Evolutionary conservation across 1,140 invertebrate species (phyloP).

Genomic region (Solenopsis fugax): DNA sequence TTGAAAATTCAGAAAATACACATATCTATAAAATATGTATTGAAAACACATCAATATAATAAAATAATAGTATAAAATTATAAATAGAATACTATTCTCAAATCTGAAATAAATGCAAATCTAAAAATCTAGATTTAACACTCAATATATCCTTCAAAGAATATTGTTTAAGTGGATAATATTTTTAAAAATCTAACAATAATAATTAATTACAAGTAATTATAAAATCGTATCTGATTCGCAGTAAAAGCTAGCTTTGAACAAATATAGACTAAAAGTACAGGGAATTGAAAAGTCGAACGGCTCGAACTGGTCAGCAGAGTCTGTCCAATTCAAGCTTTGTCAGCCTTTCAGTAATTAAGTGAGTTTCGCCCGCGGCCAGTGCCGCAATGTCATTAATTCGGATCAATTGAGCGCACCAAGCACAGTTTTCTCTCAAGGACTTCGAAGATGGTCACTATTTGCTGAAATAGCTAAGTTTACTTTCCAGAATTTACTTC

Average conservation of each 20-base stretch:
- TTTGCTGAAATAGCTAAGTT: constrained; percentile 39
- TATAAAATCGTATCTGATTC: constrained; percentile 6
- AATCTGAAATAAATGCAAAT: not conserved
- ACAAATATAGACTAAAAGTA: constrained; percentile 43
- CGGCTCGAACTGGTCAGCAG: constrained; percentile 41
- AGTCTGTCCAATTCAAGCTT: constrained; percentile 48
- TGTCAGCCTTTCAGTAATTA: constrained; percentile 72
- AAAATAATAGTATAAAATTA: not conserved
- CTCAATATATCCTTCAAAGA: not conserved
- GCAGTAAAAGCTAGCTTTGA: constrained; percentile 2
- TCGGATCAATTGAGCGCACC: constrained; percentile 51
- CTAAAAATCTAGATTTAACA: not conserved
- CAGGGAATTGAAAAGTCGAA: constrained; percentile 38
- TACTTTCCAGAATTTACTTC: not conserved
- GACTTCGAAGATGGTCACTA: constrained; percentile 26
- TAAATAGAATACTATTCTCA: not conserved
- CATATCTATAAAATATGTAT: not conserved
- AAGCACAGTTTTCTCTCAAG: constrained; percentile 45
- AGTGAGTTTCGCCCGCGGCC: constrained; percentile 53
- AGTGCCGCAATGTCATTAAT: constrained; percentile 67
- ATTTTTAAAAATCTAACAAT: not conserved
- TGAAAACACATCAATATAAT: too few species aligned
- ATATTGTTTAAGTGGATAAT: not conserved
- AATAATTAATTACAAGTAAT: constrained; percentile 2
- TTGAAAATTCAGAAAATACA: not conserved